Evolutionary conservation across 1,140 invertebrate species (phyloP), one percentile per base, ranked within the genome.

Genomic region (Steinernema khuongi): DNA sequence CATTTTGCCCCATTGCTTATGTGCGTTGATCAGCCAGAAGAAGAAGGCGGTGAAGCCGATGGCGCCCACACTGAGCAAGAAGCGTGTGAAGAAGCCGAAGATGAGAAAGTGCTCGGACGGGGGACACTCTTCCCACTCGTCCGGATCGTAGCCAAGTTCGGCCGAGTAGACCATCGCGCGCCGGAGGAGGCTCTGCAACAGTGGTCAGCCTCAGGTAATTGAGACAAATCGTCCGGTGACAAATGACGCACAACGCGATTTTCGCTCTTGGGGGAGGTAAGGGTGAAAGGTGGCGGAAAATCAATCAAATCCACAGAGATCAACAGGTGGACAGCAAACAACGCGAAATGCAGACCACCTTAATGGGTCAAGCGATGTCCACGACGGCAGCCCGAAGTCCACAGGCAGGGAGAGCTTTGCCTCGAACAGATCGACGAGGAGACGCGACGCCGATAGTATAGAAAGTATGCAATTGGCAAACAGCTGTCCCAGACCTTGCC

Each of bases 101-200:
- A 78, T 72, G 31, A 83, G 68, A 41, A 80, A 79, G 67, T 82
- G 79, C 28, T 83, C 80, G n/a, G 71, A 32, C 22, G 74, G 75
- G 4, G 76, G 73, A 31, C 81, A 83, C 66, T 83, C 80, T 70
- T 83, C 81, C 81, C 79, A 81, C 60, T 81, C 79, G 31, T 83
- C 81, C 1, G 81, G 81, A 74, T 83, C 81, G 50, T 83, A 83
- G 68, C 81, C 81, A 29, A 83, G 81, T 69, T 81, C 77, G 22
- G 68, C 69, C 26, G 76, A 77, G 68, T 74, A 83, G 11, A 83
- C 81, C 81, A 84, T 83, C 30, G 17, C 18, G 32, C 18, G 68
- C 7, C 72, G 50, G 7, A 7, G 50, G 50, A 60, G 50, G 50
- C 50, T 60, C 50, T 60, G 50, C 50, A 60, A 22, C 50, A 11